Evolutionary conservation across 2,888 invertebrate genomes (phyloP).

Genomic region (Megaustenia siamemsis): DNA sequence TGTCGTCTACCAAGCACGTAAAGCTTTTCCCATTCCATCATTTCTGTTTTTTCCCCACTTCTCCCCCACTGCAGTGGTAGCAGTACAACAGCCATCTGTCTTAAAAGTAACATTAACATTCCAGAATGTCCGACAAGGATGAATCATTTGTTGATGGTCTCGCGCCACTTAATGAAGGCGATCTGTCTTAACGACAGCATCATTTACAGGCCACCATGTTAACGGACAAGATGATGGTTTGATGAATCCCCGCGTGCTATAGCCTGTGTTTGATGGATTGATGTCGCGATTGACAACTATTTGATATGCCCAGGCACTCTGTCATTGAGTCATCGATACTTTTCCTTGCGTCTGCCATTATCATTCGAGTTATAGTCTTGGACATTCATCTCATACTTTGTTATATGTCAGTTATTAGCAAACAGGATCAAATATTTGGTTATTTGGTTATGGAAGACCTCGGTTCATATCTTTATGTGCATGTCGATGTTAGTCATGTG

Average conservation of each 20-base stretch:
- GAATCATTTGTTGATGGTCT: conserved; percentile 23
- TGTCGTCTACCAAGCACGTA: not conserved
- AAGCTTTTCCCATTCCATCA: no score
- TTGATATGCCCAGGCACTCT: not conserved
- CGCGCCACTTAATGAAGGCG: conserved; percentile 3
- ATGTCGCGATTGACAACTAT: not conserved
- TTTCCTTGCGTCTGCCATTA: not conserved
- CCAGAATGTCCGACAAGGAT: not conserved
- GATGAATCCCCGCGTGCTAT: not conserved
- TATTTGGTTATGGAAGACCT: no score
- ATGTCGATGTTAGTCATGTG: no score
- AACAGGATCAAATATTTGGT: no score
- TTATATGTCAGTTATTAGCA: not conserved
- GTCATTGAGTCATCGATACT: not conserved
- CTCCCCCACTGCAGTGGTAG: not conserved
- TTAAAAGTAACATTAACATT: not conserved
- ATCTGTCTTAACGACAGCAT: conserved; percentile 7
- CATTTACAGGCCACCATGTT: conserved; percentile 3
- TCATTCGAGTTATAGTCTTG: not conserved
- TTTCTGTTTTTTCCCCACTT: no score
- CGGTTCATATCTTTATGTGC: no score
- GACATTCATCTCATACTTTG: not conserved
- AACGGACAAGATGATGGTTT: not conserved
- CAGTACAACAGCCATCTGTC: not conserved
- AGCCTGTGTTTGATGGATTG: conserved; percentile 6